Evolutionary conservation across 2,888 invertebrate species (phyloP), one percentile per base, ranked within the genome.

Genomic region (Cosmia trapezina): DNA sequence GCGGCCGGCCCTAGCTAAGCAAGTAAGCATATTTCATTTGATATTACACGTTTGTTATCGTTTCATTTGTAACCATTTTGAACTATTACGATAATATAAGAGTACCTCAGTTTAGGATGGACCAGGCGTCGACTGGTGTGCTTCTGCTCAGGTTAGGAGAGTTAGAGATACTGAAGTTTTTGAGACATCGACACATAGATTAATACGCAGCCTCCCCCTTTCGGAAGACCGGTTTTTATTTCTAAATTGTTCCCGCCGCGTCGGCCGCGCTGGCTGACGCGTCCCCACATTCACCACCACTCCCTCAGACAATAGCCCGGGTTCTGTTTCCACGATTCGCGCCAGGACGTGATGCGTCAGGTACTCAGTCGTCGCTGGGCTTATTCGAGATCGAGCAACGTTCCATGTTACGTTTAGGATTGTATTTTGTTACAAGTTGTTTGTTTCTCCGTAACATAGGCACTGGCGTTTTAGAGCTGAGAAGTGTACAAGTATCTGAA

Each of bases 61-160:
- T 95, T 96, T 96, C 79, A 93, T 96, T 96, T 96, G 93, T 96
- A 95, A 95, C 94, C 94, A 94, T 95, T 86, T 95, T 95, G 88
- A 95, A 95, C 93, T 95, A 96, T 95, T 95, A 95, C 93, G 90
- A 94, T 95, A 94, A 88, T 92, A 94, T 94, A 95, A 93, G 94
- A 92, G 91, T 94, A 96, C 94, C 95, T 96, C 96, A 94, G 95
- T 94, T 95, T 94, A 96, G 94, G 96, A 95, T 94, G 94, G 95
- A 95, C 95, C 95, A 96, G 95, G 95, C 95, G 95, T 95, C 95
- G 96, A 95, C 96, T 96, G 95, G 95, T 95, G 93, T 94, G 93
- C 92, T 92, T 91, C 91, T 88, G 92, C 93, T 93, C 90, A 94
- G 94, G 93, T 95, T 94, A 95, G 92, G 93, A 91, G 87, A 92